These are phyloP conservation scores for Gortyna flavago DNA, from an alignment of 2,888 invertebrate genomes.

Conservation along the genomic window DNA sequence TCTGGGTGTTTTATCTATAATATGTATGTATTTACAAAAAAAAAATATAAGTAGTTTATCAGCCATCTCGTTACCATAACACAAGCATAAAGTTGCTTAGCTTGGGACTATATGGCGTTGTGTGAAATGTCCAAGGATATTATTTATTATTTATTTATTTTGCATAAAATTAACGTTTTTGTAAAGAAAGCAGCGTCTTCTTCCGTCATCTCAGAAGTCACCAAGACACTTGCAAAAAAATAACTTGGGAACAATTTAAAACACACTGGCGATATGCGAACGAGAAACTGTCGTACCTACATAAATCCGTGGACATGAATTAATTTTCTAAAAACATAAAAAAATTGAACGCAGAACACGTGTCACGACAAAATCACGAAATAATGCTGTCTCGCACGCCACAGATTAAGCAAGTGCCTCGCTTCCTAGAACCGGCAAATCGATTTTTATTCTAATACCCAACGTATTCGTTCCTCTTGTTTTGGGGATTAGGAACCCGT, in stretches of 20 bases:
- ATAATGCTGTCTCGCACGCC: slow-evolving; percentile 82
- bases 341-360: slow-evolving; percentile 80
- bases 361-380: slow-evolving; percentile 80
- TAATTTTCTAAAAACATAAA: slow-evolving; percentile 66
- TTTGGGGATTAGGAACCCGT: slow-evolving; percentile 80
- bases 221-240: neutral
- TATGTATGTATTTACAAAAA: too few relatives aligned
- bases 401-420: slow-evolving; percentile 88
- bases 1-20: too few relatives aligned
- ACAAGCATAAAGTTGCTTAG: too few relatives aligned
- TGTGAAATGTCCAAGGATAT: too few relatives aligned
- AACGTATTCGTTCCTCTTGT: slow-evolving; percentile 72
- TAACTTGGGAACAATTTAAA: neutral
- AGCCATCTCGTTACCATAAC: too few relatives aligned
- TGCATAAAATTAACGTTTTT: too few relatives aligned
- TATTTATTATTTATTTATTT: too few relatives aligned
- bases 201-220: neutral
- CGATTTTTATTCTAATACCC: slow-evolving; percentile 78
- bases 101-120: too few relatives aligned
- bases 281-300: slow-evolving; percentile 42
- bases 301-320: slow-evolving; percentile 32
- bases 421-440: slow-evolving; percentile 84
- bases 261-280: neutral
- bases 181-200: too few relatives aligned
- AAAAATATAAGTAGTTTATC: too few relatives aligned